These are phyloP conservation scores for Drosophila navojoa DNA, from an alignment of 1,140 invertebrate species.

Conservation along the genomic window DNA sequence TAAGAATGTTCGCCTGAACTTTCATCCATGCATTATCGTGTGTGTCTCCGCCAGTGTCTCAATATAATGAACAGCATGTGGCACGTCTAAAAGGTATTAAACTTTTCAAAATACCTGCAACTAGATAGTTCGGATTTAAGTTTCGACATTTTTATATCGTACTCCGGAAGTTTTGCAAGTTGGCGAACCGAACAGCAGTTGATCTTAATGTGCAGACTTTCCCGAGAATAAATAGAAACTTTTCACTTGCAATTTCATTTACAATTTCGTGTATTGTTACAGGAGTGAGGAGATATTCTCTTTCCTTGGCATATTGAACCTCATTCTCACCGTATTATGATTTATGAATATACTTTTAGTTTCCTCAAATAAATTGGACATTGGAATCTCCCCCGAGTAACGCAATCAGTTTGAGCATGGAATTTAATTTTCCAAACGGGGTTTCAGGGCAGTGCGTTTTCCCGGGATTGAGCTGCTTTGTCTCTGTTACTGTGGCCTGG, in stretches of 20 bases:
- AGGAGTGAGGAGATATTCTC: too few relatives aligned
- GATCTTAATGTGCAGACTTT: not conserved
- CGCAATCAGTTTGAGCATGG: conserved; percentile 63
- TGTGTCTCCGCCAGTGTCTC: conserved; percentile 7
- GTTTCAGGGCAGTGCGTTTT: conserved; percentile 28
- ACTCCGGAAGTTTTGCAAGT: conserved; percentile 1
- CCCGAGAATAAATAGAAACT: not conserved
- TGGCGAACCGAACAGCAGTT: conserved; percentile 5
- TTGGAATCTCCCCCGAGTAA: conserved; percentile 55
- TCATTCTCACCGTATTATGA: conserved; percentile 41
- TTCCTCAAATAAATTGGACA: conserved; percentile 29
- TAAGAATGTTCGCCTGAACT: conserved; percentile 30
- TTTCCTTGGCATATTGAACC: not conserved
- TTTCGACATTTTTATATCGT: conserved; percentile 47
- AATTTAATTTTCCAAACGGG: conserved; percentile 70
- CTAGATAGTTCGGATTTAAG: conserved; percentile 36
- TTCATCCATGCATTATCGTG: not conserved
- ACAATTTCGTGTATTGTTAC: too few relatives aligned
- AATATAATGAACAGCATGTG: conserved; percentile 54
- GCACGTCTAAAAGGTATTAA: conserved; percentile 45
- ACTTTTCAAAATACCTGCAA: conserved; percentile 52
- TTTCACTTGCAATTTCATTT: not conserved
- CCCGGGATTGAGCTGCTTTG: not conserved
- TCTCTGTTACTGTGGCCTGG: conserved; percentile 67
- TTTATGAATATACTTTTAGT: conserved; percentile 56